phyloP scores from a whole-genome alignment of 2,797 vertebrate species.

The Phalanger gymnotis region DNA sequence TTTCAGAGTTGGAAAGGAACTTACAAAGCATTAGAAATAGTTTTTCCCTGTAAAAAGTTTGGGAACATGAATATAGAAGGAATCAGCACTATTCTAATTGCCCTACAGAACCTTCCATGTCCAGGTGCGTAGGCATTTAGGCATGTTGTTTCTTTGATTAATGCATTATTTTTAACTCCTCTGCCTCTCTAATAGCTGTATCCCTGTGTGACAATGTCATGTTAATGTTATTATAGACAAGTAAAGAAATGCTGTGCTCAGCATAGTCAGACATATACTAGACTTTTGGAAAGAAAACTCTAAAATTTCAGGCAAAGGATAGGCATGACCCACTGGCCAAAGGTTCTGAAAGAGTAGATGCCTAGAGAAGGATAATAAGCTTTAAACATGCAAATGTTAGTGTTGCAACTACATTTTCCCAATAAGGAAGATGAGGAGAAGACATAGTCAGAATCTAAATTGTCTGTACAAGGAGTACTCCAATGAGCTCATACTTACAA shows the following conservation, averaged over 20 bases:
- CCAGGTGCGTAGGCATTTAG: background rate
- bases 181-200: background rate
- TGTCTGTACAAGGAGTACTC: background rate
- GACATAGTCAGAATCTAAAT: background rate
- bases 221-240: background rate
- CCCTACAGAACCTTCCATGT: background rate
- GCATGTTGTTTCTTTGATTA: background rate
- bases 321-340: background rate
- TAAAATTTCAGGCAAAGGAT: background rate
- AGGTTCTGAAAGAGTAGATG: background rate
- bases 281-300: background rate
- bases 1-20: background rate
- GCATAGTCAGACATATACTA: background rate
- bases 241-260: background rate
- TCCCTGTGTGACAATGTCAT: background rate
- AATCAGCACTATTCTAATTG: background rate
- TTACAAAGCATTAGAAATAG: background rate
- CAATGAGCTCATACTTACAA: background rate
- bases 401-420: background rate
- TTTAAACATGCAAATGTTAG: background rate
- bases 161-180: background rate
- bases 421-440: background rate
- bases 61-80: background rate
- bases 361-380: background rate
- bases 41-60: background rate